Evolutionary conservation across 2,888 invertebrate species (phyloP).

Genomic region (Pseudoips prasinana): DNA sequence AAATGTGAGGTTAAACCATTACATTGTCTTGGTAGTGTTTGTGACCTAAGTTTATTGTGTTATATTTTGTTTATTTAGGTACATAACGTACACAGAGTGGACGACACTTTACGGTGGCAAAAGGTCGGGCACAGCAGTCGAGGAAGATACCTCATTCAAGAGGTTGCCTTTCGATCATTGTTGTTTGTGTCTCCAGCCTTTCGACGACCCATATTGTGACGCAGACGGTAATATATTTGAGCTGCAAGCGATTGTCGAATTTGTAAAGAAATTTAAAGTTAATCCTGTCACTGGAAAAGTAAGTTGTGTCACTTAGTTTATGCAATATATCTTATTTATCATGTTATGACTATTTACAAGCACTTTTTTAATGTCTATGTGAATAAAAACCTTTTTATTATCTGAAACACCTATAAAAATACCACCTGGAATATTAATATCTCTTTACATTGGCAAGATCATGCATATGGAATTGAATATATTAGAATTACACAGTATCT

Average conservation of each 20-base stretch:
- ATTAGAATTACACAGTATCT: too few relatives aligned
- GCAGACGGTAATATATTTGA: conserved; percentile 96
- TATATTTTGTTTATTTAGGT: conserved; percentile 76
- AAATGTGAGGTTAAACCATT: conserved; percentile 85
- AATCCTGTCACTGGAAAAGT: conserved; percentile 97
- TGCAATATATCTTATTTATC: too few relatives aligned
- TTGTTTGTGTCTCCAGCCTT: conserved; percentile 94
- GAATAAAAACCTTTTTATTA: too few relatives aligned
- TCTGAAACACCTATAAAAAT: too few relatives aligned
- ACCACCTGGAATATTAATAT: too few relatives aligned
- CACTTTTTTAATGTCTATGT: too few relatives aligned
- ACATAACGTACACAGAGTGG: conserved; percentile 94
- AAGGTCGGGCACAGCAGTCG: conserved; percentile 85
- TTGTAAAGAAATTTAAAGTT: conserved; percentile 93
- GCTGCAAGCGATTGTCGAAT: conserved; percentile 91
- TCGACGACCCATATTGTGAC: conserved; percentile 95
- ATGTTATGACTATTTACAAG: too few relatives aligned
- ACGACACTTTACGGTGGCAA: conserved; percentile 95
- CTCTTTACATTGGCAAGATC: too few relatives aligned
- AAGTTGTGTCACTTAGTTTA: too few relatives aligned
- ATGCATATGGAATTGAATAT: too few relatives aligned
- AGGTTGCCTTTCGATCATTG: conserved; percentile 97
- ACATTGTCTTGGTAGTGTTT: background rate
- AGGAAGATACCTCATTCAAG: conserved; percentile 91
- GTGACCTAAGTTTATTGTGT: background rate